These are phyloP conservation scores for Apteryx owenii DNA, from an alignment of 2,113 vertebrate species.

Conservation along the genomic window DNA sequence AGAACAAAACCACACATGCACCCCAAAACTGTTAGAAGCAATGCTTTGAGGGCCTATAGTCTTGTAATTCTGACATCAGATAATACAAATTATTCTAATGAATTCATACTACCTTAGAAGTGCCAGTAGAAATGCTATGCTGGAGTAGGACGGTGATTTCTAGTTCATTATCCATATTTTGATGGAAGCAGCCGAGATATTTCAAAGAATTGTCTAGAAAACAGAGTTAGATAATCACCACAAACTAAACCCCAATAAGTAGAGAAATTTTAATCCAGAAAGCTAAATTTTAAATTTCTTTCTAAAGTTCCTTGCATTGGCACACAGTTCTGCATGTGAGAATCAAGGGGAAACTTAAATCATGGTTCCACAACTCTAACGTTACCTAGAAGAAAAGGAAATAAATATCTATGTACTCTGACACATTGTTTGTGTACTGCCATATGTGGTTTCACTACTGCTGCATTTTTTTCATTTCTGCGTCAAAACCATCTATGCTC, in stretches of 20 bases:
- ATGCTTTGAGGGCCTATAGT: neutral
- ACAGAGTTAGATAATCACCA: neutral
- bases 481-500: neutral
- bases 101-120: neutral
- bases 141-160: neutral
- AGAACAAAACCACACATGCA: fast-evolving
- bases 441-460: neutral
- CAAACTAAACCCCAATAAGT: neutral
- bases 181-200: neutral
- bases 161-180: neutral
- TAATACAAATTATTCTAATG: neutral
- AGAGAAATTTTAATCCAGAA: neutral
- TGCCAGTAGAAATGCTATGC: neutral
- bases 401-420: neutral
- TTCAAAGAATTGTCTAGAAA: neutral
- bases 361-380: neutral
- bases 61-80: neutral
- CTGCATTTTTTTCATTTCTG: neutral
- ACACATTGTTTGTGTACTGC: neutral
- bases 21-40: neutral
- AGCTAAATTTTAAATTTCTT: neutral
- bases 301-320: neutral
- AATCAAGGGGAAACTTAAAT: neutral
- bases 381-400: neutral
- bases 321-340: neutral